phyloP scores from a whole-genome alignment of 2,888 invertebrate genomes.

The Drosophila birchii region DNA sequence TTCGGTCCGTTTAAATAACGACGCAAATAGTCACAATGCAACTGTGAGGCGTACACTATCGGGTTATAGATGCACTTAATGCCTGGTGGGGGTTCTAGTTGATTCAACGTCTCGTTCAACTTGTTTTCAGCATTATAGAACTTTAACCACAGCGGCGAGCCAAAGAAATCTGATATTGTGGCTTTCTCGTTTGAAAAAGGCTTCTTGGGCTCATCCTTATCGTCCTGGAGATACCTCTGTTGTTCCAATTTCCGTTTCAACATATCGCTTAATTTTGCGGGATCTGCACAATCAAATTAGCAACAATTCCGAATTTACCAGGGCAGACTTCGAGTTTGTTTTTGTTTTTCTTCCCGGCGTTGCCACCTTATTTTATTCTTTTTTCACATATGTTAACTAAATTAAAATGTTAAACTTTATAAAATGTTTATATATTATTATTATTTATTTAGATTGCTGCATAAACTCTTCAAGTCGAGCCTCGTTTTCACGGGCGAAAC shows the following conservation, averaged over 20 bases:
- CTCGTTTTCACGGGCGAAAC: conserved; percentile 54
- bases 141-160: conserved; percentile 72
- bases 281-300: background rate
- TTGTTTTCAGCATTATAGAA: conserved; percentile 78
- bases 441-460: conserved; percentile 32
- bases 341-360: conserved; percentile 15
- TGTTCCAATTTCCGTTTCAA: conserved; percentile 57
- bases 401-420: conserved; percentile 1
- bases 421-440: conserved; percentile 16
- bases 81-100: conserved; percentile 22
- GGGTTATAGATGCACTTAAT: conserved; percentile 90
- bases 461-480: conserved; percentile 57
- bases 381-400: conserved; percentile 5
- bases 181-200: background rate
- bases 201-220: conserved; percentile 13
- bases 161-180: conserved; percentile 47
- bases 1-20: conserved; percentile 89
- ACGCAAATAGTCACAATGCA: conserved; percentile 91
- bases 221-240: conserved; percentile 12
- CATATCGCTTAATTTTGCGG: conserved; percentile 39
- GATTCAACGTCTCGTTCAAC: conserved; percentile 64
- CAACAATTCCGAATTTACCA: background rate
- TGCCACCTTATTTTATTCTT: conserved; percentile 38
- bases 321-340: conserved; percentile 7
- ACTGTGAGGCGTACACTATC: conserved; percentile 91